phyloP scores from a whole-genome alignment of 2,888 invertebrate genomes.

The Pristionchus arcanus region DNA sequence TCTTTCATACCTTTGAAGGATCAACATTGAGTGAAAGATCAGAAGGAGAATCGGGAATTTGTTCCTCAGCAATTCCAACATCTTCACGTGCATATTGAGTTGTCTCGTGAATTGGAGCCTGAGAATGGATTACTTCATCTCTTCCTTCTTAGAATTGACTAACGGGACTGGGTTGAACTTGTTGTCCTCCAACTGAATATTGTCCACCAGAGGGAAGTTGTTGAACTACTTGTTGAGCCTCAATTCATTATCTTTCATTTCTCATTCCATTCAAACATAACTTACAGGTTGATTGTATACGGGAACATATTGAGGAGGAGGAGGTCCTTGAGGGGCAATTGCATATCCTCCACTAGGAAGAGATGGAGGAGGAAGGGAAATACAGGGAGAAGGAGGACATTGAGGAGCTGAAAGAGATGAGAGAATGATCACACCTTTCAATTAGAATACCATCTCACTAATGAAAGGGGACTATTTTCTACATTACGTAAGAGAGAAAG shows the following conservation, averaged over 20 bases:
- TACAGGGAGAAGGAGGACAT: slow-evolving; percentile 21
- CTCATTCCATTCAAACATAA: neutral
- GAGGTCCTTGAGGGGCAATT: slow-evolving; percentile 20
- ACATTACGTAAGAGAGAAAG: neutral
- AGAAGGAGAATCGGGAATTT: slow-evolving; percentile 11
- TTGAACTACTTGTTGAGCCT: slow-evolving; percentile 41
- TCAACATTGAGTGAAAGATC: slow-evolving; percentile 39
- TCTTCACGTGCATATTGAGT: neutral
- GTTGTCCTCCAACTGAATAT: neutral
- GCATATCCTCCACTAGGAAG: slow-evolving; percentile 11
- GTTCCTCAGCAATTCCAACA: neutral
- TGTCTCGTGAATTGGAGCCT: slow-evolving; percentile 43
- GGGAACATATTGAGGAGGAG: slow-evolving; percentile 11
- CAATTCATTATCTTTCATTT: neutral
- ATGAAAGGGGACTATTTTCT: neutral
- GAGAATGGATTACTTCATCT: neutral
- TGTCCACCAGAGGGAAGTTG: slow-evolving; percentile 47
- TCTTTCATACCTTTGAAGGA: slow-evolving; percentile 26
- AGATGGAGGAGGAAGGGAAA: slow-evolving; percentile 43
- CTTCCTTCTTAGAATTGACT: neutral
- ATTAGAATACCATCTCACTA: neutral
- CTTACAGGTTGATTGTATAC: slow-evolving; percentile 44
- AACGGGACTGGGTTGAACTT: slow-evolving; percentile 2
- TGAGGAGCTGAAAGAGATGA: slow-evolving; percentile 35
- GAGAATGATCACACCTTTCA: neutral